Evolutionary conservation across 2,797 vertebrate genomes (phyloP).

Genomic region (Catharus ustulatus): DNA sequence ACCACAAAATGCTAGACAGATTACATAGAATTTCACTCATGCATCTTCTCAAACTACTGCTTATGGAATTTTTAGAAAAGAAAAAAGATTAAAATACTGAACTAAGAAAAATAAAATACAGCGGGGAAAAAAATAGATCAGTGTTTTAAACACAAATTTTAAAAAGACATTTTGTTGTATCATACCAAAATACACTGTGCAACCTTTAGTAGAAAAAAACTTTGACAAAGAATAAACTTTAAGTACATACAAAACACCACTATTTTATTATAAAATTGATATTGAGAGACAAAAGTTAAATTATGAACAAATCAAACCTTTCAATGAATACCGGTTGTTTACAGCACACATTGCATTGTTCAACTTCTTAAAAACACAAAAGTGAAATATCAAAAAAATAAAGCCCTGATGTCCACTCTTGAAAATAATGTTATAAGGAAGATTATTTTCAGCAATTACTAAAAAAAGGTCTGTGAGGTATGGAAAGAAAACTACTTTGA

Average conservation of each 20-base stretch:
- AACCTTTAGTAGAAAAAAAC: not conserved
- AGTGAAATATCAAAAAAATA: not conserved
- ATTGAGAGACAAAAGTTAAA: not conserved
- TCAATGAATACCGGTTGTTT: not conserved
- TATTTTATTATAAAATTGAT: not conserved
- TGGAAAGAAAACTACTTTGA: not conserved
- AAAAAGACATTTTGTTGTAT: not conserved
- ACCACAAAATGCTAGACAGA: not conserved
- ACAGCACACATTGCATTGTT: not conserved
- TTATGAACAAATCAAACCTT: not conserved
- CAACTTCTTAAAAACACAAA: not conserved
- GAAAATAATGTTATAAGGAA: not conserved
- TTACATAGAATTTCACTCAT: not conserved
- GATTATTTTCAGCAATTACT: not conserved
- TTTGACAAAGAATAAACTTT: not conserved
- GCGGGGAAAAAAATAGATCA: not conserved
- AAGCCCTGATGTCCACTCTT: not conserved
- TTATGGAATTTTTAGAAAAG: not conserved
- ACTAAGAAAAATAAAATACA: not conserved
- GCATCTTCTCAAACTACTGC: not conserved
- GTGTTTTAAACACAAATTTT: not conserved
- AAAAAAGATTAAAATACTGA: not conserved
- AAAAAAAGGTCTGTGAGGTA: not conserved
- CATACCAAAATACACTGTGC: accelerated
- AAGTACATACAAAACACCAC: not conserved